Evolutionary conservation across 2,113 vertebrate genomes (phyloP), one percentile per base, ranked within the genome.

Genomic region (Kryptolebias marmoratus): DNA sequence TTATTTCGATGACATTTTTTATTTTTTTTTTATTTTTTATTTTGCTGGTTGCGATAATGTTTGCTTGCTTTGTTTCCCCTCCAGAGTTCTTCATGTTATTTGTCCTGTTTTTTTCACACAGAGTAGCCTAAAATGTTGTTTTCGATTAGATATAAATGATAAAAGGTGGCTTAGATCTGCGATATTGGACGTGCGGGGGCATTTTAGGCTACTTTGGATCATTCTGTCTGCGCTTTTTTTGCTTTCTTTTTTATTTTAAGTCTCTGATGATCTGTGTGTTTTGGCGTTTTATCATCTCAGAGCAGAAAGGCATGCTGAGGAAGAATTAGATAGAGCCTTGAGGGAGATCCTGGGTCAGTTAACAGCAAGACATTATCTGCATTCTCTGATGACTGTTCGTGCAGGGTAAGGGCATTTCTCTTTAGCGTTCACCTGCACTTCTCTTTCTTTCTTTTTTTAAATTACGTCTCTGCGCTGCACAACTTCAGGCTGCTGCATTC

Each of bases 271-370:
- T 88, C 77, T 92, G 79, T 93, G 88, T 93, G 90, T 93, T 91
- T 90, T 91, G 91, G 93, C 90, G 88, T 93, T 93, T 91, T 92
- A 94, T 85, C 91, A 95, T 89, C 93, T 92, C 92, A 94, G 93
- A 94, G 71, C 93, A 90, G 92, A 93, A 89, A 94, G 95, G 93
- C 95, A 96, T 90, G 94, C 95, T 93, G 95, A 95, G 88, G 96
- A 94, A 89, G 94, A 96, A 90, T 96, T 98, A 94, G 95, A 95
- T 95, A 95, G 96, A 96, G 95, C 95, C 94, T 96, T 96, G 92
- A 96, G 96, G 93, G 95, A 95, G 94, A 94, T 96, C 91, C 93
- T 97, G 94, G 95, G 95, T 90, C 96, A 96, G 92, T 93, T 97
- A 90, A 96, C 95, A 81, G 95, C 96, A 90, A 95, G 96, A 90